Evolutionary conservation across 2,113 vertebrate genomes (phyloP), one percentile per base, ranked within the genome.

Genomic region (Tragelaphus imberbis): DNA sequence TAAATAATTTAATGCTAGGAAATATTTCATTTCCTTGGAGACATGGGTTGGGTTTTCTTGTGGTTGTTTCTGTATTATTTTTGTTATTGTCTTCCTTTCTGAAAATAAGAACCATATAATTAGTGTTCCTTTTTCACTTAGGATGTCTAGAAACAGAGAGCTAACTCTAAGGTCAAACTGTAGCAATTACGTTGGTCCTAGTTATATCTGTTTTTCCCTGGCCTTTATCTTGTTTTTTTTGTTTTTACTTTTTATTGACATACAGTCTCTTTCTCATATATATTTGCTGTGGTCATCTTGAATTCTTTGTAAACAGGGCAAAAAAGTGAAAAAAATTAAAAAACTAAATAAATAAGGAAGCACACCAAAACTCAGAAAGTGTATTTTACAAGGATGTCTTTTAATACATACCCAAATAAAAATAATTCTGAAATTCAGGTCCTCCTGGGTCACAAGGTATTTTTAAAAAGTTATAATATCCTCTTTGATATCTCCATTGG

Each of bases 21-120:
- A 90, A 90, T 49, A 53, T n/a, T 94, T 79, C 51, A 58, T 91
- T 86, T 95, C 53, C 84, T 94, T 86, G 28, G 61, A 94, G 36
- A 94, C 94, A 84, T 2, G 30, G 36, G 10, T 51, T 86, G 71
- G 12, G 13, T 7, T 55, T 81, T 55, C 23, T 65, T 61, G 36
- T 28, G 88, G 55, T 30, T 81, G 5, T 68, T 80, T 79, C 65
- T 79, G 21, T 84, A 65, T 68, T 87, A 49, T n/a, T 68, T 68
- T 68, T 68, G 65, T 4, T 36, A 61, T 47, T 95, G 92, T 82
- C 90, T 94, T 92, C 75, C 58, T 84, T 85, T 88, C 82, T 88
- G 58, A 95, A 87, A 96, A 68, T 25, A 96, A 87, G 49, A 58
- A 87, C 27, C 94, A 55, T 51, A 68, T 19, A 49, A 84, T 92